A percentile compares a stretch with the other conserved stretches of the same genome.
Conservation (phyloP, 2,113 vertebrate species). For the Dipodomys stephensi region DNA sequence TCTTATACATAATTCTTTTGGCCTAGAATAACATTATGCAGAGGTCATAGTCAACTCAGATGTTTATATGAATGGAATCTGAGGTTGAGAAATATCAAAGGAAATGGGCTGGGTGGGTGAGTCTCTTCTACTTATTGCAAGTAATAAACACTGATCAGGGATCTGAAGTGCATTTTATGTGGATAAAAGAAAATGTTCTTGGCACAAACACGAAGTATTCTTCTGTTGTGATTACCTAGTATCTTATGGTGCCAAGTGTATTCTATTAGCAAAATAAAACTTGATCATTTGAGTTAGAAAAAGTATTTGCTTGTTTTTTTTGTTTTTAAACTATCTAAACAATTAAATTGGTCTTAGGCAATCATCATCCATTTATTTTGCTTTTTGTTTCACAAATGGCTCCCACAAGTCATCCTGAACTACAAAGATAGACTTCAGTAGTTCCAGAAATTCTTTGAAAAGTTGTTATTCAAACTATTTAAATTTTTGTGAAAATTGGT, state of each 20-base stretch:
- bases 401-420: slow-evolving; percentile 41
- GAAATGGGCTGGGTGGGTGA: neutral
- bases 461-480: slow-evolving; percentile 24
- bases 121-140: slow-evolving; percentile 32
- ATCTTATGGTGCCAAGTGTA: neutral
- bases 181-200: slow-evolving; percentile 45
- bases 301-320: neutral
- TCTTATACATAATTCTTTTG: neutral
- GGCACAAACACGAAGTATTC: neutral
- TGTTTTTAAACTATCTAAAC: neutral
- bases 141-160: neutral
- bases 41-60: neutral
- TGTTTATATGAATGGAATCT: slow-evolving; percentile 49
- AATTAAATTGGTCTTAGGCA: slow-evolving; percentile 53
- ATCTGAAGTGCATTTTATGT: slow-evolving; percentile 36
- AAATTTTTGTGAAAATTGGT: slow-evolving; percentile 49
- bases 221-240: slow-evolving; percentile 9
- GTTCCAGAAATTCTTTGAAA: slow-evolving; percentile 66
- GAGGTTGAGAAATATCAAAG: slow-evolving; percentile 5
- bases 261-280: slow-evolving; percentile 34
- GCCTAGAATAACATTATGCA: neutral
- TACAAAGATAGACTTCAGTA: slow-evolving; percentile 46
- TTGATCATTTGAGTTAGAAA: slow-evolving; percentile 54
- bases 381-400: slow-evolving; percentile 50
- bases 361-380: slow-evolving; percentile 60